Evolutionary conservation across 2,888 invertebrate species (phyloP).

Genomic region (Eupithecia insigniata): DNA sequence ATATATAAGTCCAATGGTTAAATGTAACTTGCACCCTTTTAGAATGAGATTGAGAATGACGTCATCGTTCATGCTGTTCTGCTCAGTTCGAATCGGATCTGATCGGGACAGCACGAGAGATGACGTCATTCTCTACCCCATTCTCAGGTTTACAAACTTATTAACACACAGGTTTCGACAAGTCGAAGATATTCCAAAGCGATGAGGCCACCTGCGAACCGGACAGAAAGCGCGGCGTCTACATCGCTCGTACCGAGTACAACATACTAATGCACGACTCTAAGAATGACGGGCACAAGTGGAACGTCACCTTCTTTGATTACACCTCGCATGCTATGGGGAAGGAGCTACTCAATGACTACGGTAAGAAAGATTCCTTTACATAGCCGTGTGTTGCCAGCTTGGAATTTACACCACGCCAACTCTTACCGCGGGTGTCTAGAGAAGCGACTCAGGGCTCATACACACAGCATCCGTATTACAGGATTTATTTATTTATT

Average conservation of each 20-base stretch:
- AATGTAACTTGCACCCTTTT: too few relatives aligned
- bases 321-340: conserved; percentile 94
- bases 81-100: too few relatives aligned
- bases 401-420: not conserved
- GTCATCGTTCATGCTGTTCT: too few relatives aligned
- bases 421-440: too few relatives aligned
- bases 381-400: not conserved
- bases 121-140: too few relatives aligned
- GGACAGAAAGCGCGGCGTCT: conserved; percentile 88
- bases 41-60: too few relatives aligned
- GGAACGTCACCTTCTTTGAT: conserved; percentile 99
- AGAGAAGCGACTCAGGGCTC: too few relatives aligned
- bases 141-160: not conserved
- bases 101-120: too few relatives aligned
- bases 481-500: too few relatives aligned
- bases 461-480: too few relatives aligned
- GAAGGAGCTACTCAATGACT: conserved; percentile 90
- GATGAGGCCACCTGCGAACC: conserved; percentile 87
- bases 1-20: too few relatives aligned
- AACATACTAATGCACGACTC: conserved; percentile 97
- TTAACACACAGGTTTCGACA: conserved; percentile 74
- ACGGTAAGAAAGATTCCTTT: conserved; percentile 88
- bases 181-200: conserved; percentile 73
- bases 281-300: conserved; percentile 86
- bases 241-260: conserved; percentile 95